Evolutionary conservation across 1,140 invertebrate species (phyloP).

Genomic region (Temnothorax nylanderi): DNA sequence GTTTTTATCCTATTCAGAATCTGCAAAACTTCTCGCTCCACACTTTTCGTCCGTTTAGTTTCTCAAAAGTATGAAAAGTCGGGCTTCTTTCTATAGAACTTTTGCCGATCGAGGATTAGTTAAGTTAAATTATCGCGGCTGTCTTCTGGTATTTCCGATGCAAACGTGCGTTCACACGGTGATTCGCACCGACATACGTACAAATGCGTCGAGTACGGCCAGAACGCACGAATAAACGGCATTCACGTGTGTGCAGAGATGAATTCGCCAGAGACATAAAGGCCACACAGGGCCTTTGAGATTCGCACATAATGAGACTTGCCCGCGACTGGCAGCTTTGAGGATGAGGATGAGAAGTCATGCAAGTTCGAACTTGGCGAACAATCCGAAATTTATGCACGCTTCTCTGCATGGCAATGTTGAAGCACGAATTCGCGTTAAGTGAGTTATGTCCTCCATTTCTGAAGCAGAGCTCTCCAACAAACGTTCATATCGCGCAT

Average conservation of each 20-base stretch:
- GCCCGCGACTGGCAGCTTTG: constrained; percentile 12
- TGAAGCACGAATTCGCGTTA: neutral
- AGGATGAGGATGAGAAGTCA: constrained; percentile 37
- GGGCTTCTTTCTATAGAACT: neutral
- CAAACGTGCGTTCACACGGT: neutral
- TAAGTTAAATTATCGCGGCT: constrained; percentile 70
- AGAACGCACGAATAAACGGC: neutral
- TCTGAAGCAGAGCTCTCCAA: neutral
- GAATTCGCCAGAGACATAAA: constrained; percentile 60
- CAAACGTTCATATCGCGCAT: neutral
- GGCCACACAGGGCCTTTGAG: constrained; percentile 54
- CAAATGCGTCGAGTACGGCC: neutral
- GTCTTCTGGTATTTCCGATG: constrained; percentile 20
- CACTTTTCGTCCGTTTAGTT: neutral
- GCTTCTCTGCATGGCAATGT: constrained; percentile 29
- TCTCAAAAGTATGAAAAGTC: neutral
- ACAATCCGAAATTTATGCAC: constrained; percentile 45
- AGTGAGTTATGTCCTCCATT: constrained; percentile 40
- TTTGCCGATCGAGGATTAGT: constrained; percentile 59
- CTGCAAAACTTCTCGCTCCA: constrained; percentile 18
- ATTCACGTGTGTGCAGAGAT: neutral
- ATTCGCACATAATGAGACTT: constrained; percentile 71
- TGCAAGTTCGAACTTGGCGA: constrained; percentile 37
- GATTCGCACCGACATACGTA: neutral
- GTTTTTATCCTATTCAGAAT: neutral